Evolutionary conservation across 35 echinoderm and acorn worm genomes (phyloP).

Genomic region (Patiria miniata): DNA sequence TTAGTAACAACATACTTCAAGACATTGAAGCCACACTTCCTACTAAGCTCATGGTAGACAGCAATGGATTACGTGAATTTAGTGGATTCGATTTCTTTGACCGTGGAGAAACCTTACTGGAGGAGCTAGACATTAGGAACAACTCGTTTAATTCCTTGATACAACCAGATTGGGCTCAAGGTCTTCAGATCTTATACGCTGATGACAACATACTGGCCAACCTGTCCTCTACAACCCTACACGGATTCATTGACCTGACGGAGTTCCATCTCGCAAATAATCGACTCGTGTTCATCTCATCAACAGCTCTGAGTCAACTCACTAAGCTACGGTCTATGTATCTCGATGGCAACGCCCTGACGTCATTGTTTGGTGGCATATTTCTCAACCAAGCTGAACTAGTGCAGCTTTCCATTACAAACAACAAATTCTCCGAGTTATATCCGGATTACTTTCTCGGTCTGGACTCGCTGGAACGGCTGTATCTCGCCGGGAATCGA

Average conservation of each 20-base stretch:
- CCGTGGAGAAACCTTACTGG: background rate
- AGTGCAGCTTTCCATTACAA: background rate
- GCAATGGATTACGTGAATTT: too few species aligned
- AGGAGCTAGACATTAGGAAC: background rate
- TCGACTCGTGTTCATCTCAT: background rate
- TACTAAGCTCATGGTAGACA: too few species aligned
- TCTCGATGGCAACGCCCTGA: constrained; percentile 22
- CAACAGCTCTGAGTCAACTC: background rate
- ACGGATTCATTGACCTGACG: background rate
- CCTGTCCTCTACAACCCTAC: background rate
- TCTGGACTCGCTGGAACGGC: background rate
- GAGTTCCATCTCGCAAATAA: background rate
- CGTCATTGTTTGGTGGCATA: constrained; percentile 8
- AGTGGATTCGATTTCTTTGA: too few species aligned
- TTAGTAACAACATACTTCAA: too few species aligned
- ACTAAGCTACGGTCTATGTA: background rate
- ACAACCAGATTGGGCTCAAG: background rate
- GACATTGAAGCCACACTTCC: too few species aligned
- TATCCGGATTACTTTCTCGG: background rate
- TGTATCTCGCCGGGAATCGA: background rate
- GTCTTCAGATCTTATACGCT: background rate
- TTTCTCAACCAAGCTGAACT: background rate
- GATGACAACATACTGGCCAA: constrained; percentile 4
- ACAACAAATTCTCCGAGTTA: background rate
- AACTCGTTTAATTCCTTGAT: background rate